These are phyloP conservation scores for Drosophila arawakana DNA, from an alignment of 1,140 invertebrate genomes.

Conservation along the genomic window DNA sequence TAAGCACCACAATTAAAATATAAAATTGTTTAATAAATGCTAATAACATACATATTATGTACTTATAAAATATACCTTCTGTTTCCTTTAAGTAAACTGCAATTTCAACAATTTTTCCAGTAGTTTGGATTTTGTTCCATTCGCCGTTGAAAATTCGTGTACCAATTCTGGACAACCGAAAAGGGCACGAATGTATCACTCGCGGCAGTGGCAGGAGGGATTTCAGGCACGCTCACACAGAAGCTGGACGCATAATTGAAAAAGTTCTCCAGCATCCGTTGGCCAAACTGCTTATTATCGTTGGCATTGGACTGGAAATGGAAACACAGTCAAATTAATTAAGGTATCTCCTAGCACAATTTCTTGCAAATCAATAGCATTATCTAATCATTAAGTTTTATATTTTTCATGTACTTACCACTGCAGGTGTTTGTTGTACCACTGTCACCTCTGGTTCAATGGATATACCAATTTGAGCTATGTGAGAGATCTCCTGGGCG, in stretches of 20 bases:
- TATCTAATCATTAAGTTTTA: no score
- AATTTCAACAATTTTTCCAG: constrained; percentile 89
- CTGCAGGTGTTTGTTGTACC: constrained; percentile 86
- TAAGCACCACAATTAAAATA: neutral
- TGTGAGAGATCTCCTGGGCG: constrained; percentile 91
- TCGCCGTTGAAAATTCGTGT: constrained; percentile 94
- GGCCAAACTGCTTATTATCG: constrained; percentile 92
- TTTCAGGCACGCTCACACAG: constrained; percentile 91
- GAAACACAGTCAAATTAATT: neutral
- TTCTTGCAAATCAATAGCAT: no score
- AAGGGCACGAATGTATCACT: constrained; percentile 95
- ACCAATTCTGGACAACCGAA: constrained; percentile 95
- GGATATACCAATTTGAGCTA: constrained; percentile 97
- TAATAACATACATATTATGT: constrained; percentile 3
- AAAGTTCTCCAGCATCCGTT: constrained; percentile 97
- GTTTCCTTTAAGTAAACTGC: neutral
- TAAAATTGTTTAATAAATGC: constrained; percentile 17
- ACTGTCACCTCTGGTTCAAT: constrained; percentile 91
- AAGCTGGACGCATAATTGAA: constrained; percentile 97
- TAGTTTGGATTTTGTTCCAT: constrained; percentile 97
- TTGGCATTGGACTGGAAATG: constrained; percentile 82
- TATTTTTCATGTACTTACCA: constrained; percentile 80
- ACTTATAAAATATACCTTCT: constrained; percentile 3
- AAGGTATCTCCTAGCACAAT: no score
- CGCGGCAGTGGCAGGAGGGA: constrained; percentile 91